Conservation (phyloP, 1,140 invertebrate species). For the Pseudomyrmex pallidus region DNA sequence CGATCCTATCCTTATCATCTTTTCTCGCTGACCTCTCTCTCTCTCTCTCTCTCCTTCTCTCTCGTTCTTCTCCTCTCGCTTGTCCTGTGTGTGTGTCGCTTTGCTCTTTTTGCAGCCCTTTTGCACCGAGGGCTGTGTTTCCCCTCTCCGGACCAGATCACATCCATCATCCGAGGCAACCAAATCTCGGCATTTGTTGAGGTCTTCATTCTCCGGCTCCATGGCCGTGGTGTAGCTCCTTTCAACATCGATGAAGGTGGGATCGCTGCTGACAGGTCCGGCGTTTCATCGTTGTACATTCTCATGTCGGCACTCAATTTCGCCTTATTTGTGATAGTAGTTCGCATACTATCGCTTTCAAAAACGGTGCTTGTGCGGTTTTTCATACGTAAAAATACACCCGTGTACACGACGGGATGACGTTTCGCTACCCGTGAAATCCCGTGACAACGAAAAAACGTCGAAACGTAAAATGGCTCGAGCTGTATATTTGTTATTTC, state of each 20-base stretch:
- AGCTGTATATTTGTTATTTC: background rate
- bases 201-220: constrained; percentile 64
- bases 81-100: background rate
- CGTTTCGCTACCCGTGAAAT: background rate
- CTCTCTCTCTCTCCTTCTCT: background rate
- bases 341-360: background rate
- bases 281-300: constrained; percentile 41
- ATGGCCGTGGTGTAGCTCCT: constrained; percentile 59
- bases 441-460: background rate
- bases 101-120: constrained; percentile 20
- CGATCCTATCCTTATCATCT: constrained; percentile 29
- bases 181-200: constrained; percentile 78
- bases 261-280: constrained; percentile 32
- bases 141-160: constrained; percentile 22
- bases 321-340: constrained; percentile 35
- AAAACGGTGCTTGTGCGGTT: background rate
- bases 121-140: background rate
- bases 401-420: background rate
- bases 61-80: background rate
- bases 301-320: constrained; percentile 73
- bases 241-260: constrained; percentile 59
- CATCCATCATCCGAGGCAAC: constrained; percentile 72
- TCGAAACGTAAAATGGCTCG: background rate
- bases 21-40: constrained; percentile 26
- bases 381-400: background rate